Evolutionary conservation across 2,797 vertebrate species (phyloP).

Genomic region (Falco concolor): DNA sequence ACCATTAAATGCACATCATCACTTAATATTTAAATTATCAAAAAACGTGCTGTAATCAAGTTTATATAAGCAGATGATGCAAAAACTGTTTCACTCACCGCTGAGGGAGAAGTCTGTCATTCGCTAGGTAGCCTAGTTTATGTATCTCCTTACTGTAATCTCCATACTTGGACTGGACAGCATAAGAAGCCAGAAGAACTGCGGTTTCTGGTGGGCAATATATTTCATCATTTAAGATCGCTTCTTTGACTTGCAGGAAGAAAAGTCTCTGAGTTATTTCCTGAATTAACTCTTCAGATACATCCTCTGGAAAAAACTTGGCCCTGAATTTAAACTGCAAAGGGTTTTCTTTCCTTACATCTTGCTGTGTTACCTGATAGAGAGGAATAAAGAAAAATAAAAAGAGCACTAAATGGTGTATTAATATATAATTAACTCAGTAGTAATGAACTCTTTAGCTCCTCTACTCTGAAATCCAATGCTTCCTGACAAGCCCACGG

Average conservation of each 20-base stretch:
- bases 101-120: conserved; percentile 93
- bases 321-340: conserved; percentile 96
- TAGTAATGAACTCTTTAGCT: not conserved
- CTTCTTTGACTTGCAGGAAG: conserved; percentile 97
- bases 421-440: not conserved
- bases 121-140: conserved; percentile 91
- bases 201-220: conserved; percentile 98
- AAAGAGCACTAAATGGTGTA: not conserved
- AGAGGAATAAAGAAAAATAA: conserved; percentile 10
- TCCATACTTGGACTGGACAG: conserved; percentile 94
- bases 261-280: conserved; percentile 97
- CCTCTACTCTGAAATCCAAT: not conserved
- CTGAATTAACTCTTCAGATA: conserved; percentile 94
- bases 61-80: not conserved
- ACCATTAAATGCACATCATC: not conserved
- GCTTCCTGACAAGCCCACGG: not conserved
- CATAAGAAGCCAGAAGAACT: conserved; percentile 91
- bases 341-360: conserved; percentile 96
- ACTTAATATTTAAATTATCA: not conserved
- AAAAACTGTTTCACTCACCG: conserved; percentile 77
- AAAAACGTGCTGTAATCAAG: not conserved
- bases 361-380: conserved; percentile 91
- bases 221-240: conserved; percentile 95
- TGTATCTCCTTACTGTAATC: conserved; percentile 92
- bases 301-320: conserved; percentile 97